A percentile compares a stretch with the other conserved stretches of the same genome.
Evolutionary conservation across 1,140 invertebrate genomes (phyloP).

Genomic region (Drosophila melanica): DNA sequence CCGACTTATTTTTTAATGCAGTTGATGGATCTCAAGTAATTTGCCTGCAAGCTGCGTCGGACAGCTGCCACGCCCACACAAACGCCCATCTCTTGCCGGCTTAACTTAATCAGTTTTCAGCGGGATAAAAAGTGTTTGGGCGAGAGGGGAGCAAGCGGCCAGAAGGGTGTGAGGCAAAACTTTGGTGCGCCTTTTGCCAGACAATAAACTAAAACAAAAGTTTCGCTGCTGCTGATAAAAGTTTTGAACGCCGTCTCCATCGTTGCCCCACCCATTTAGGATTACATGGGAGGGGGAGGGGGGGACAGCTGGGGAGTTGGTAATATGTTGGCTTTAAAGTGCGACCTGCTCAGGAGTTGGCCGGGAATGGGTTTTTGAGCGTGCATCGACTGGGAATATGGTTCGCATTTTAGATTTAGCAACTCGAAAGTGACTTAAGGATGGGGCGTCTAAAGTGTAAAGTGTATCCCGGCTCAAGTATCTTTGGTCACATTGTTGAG

Average conservation of each 20-base stretch:
- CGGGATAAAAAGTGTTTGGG: not conserved
- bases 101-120: constrained; percentile 72
- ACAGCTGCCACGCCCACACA: constrained; percentile 24
- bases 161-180: constrained; percentile 12
- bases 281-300: too few species aligned
- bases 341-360: not conserved
- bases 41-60: constrained; percentile 30
- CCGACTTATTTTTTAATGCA: too few species aligned
- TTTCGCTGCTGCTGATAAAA: constrained; percentile 62
- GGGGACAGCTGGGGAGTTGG: not conserved
- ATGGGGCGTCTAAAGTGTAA: not conserved
- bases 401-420: constrained; percentile 23
- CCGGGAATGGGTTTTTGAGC: not conserved
- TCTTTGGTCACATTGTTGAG: constrained; percentile 20
- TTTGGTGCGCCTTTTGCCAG: constrained; percentile 60
- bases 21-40: constrained; percentile 28
- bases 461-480: constrained; percentile 5
- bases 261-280: not conserved
- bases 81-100: constrained; percentile 7
- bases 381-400: constrained; percentile 23
- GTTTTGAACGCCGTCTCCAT: constrained; percentile 17
- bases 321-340: constrained; percentile 24
- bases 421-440: constrained; percentile 21
- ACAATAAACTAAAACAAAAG: constrained; percentile 79
- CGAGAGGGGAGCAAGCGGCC: not conserved